phyloP scores from a whole-genome alignment of 1,140 invertebrate species.

The Chionoecetes opilio region DNA sequence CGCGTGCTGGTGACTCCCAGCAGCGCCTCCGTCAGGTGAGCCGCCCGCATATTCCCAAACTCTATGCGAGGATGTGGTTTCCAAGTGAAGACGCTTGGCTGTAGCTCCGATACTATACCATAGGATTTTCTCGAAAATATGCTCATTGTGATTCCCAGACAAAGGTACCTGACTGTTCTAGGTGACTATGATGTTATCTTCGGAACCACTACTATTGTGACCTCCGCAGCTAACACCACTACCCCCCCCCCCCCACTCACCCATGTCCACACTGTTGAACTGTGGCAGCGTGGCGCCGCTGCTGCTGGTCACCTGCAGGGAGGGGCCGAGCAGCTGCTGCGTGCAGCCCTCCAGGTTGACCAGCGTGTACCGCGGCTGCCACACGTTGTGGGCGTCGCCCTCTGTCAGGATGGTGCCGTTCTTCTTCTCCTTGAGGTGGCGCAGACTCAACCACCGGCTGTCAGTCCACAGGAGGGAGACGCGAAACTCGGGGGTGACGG shows the following conservation, averaged over 20 bases:
- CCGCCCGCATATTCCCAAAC: too few species aligned
- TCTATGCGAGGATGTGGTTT: too few species aligned
- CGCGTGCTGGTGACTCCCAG: too few species aligned
- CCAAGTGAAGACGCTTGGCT: too few species aligned
- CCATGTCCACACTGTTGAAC: slow-evolving; percentile 61
- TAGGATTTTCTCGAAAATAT: too few species aligned
- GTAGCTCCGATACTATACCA: too few species aligned
- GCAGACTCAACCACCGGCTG: slow-evolving; percentile 41
- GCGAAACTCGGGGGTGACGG: slow-evolving; percentile 65
- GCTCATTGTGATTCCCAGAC: too few species aligned
- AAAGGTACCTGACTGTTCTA: too few species aligned
- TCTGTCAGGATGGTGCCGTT: slow-evolving; percentile 52
- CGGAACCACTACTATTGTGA: too few species aligned
- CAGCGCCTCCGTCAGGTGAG: too few species aligned
- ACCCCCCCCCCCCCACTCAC: not conserved
- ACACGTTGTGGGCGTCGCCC: slow-evolving; percentile 60
- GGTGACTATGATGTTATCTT: too few species aligned
- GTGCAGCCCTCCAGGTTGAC: slow-evolving; percentile 62
- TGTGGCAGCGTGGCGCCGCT: slow-evolving; percentile 25
- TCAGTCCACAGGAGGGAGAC: slow-evolving; percentile 64
- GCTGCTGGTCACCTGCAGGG: not conserved
- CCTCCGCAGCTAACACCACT: too few species aligned
- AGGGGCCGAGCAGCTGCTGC: not conserved
- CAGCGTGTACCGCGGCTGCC: slow-evolving; percentile 61
- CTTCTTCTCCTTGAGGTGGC: slow-evolving; percentile 40